Evolutionary conservation across 2,113 vertebrate genomes (phyloP).

Genomic region (Gymnocephalus cernua): DNA sequence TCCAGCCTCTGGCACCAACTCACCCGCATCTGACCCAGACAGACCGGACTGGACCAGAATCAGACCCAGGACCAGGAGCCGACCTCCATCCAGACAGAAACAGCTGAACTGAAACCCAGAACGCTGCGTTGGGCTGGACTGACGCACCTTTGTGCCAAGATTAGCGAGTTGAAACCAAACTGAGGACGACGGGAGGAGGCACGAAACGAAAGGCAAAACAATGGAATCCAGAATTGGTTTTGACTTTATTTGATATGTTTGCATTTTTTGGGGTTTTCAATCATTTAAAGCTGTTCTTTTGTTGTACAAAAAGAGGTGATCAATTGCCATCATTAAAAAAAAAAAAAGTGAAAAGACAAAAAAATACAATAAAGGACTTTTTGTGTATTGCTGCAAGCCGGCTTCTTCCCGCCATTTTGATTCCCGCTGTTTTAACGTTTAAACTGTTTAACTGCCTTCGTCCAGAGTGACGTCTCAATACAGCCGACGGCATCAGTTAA

Average conservation of each 20-base stretch:
- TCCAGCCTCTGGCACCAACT: constrained; percentile 99
- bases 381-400: constrained; percentile 91
- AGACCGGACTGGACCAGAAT: not conserved
- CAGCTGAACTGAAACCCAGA: constrained; percentile 64
- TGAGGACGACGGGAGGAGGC: constrained; percentile 41
- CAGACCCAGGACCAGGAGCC: not conserved
- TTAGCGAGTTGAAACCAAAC: constrained; percentile 62
- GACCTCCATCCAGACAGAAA: constrained; percentile 47
- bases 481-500: not conserved
- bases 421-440: constrained; percentile 1
- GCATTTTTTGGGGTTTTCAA: constrained; percentile 79
- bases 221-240: constrained; percentile 58
- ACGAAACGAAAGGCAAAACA: constrained; percentile 33
- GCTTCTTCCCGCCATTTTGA: constrained; percentile 48
- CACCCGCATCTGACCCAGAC: constrained; percentile 90
- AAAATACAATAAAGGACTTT: constrained; percentile 91
- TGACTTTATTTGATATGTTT: constrained; percentile 81
- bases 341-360: constrained; percentile 79
- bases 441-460: not conserved
- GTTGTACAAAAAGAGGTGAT: constrained; percentile 94
- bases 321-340: constrained; percentile 89
- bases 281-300: constrained; percentile 90
- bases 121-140: constrained; percentile 61
- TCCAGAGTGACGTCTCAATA: not conserved
- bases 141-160: constrained; percentile 88